Conservation (phyloP, 2,888 invertebrate species). For the Mesorhabditis sp. region DNA sequence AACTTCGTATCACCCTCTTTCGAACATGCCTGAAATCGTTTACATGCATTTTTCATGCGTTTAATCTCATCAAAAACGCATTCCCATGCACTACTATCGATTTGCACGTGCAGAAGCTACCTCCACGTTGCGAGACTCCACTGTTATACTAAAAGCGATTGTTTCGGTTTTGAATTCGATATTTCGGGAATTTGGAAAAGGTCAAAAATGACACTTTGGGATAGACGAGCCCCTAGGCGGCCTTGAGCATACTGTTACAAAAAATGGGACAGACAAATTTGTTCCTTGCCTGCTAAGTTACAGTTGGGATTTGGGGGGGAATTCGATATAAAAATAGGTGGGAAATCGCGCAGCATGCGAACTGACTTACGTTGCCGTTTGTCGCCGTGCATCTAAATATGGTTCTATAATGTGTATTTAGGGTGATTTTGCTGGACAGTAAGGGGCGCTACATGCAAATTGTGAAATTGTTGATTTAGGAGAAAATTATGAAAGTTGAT, state of each 20-base stretch:
- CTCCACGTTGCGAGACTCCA: constrained; percentile 3
- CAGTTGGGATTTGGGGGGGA: too few species aligned
- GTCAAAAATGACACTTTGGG: neutral
- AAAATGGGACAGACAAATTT: too few species aligned
- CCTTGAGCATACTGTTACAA: neutral
- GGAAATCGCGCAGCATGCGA: constrained; percentile 1
- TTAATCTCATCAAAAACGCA: neutral
- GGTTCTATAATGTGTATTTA: neutral
- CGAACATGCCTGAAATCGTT: neutral
- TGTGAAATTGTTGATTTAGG: neutral
- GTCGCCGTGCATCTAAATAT: constrained; percentile 5
- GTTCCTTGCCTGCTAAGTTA: too few species aligned
- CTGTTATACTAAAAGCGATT: neutral
- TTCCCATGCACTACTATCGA: neutral
- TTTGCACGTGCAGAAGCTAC: neutral
- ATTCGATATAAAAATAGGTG: too few species aligned
- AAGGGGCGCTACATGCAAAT: neutral
- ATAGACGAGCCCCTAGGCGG: constrained; percentile 1
- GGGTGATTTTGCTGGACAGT: neutral
- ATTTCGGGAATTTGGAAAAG: too few species aligned
- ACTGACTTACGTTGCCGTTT: constrained; percentile 4
- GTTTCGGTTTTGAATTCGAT: neutral
- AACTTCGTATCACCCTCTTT: neutral
- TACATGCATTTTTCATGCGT: neutral
- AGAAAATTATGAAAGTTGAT: neutral